A percentile compares a stretch with the other conserved stretches of the same genome.
Evolutionary conservation across 2,113 vertebrate genomes (phyloP).

Genomic region (Macrotus californicus): DNA sequence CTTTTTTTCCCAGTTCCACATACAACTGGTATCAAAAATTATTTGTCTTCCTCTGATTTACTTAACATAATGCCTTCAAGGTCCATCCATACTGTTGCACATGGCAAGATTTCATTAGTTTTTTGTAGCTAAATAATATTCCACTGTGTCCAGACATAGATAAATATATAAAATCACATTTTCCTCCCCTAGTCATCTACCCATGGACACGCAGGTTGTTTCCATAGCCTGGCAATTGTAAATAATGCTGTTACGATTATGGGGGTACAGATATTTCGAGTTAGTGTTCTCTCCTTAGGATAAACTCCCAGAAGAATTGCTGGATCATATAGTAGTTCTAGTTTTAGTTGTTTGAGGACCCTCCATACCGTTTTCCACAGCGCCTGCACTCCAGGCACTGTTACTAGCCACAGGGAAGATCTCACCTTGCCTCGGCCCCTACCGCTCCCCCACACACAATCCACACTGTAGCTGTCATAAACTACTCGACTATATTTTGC

Average conservation of each 20-base stretch:
- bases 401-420: neutral
- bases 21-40: neutral
- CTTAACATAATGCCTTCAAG: neutral
- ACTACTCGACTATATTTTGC: neutral
- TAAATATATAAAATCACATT: neutral
- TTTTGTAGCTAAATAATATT: neutral
- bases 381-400: neutral
- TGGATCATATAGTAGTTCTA: neutral
- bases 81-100: neutral
- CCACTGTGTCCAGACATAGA: neutral
- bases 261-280: neutral
- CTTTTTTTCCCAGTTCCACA: neutral
- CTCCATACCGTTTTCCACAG: neutral
- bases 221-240: neutral
- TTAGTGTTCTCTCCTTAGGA: neutral
- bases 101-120: neutral
- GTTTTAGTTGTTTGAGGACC: neutral
- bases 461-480: neutral
- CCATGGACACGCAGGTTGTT: neutral
- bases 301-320: neutral
- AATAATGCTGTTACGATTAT: neutral
- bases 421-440: neutral
- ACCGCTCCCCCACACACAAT: neutral
- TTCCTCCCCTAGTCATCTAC: neutral
- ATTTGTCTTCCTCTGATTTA: neutral